Evolutionary conservation across 2,888 invertebrate species (phyloP).

Genomic region (Aleiodes leptofemur): DNA sequence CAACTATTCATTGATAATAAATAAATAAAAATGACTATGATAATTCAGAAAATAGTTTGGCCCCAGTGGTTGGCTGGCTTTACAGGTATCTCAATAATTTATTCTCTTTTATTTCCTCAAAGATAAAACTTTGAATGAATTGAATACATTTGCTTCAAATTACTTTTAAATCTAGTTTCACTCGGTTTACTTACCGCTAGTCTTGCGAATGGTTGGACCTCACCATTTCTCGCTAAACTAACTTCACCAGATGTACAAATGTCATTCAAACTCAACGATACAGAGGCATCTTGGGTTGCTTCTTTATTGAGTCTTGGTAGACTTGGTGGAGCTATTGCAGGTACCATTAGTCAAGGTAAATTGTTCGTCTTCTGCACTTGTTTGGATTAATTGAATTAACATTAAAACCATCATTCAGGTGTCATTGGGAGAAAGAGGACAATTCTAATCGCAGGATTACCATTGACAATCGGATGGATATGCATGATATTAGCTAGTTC

Average conservation of each 20-base stretch:
- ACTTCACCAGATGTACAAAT: conserved; percentile 57
- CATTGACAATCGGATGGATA: conserved; percentile 66
- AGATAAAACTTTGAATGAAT: background rate
- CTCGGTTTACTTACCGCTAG: conserved; percentile 66
- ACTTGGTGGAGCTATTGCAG: conserved; percentile 64
- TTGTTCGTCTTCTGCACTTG: background rate
- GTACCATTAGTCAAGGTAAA: conserved; percentile 67
- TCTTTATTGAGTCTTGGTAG: conserved; percentile 70
- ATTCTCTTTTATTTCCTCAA: background rate
- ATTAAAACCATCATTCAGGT: conserved; percentile 54
- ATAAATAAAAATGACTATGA: background rate
- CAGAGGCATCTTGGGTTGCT: conserved; percentile 70
- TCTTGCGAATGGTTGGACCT: conserved; percentile 70
- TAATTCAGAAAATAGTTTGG: conserved; percentile 51
- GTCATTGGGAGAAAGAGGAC: conserved; percentile 67
- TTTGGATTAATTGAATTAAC: background rate
- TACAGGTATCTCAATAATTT: conserved; percentile 54
- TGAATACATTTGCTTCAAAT: conserved; percentile 5
- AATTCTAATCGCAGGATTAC: conserved; percentile 62
- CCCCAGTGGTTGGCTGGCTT: conserved; percentile 65
- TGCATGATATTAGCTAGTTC: conserved; percentile 66
- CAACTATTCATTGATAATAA: too few species aligned
- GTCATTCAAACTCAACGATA: conserved; percentile 62
- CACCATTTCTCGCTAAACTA: conserved; percentile 71
- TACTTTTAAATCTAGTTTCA: conserved; percentile 58